phyloP scores from a whole-genome alignment of 2,888 invertebrate genomes.

The Pristionchus maxplancki region DNA sequence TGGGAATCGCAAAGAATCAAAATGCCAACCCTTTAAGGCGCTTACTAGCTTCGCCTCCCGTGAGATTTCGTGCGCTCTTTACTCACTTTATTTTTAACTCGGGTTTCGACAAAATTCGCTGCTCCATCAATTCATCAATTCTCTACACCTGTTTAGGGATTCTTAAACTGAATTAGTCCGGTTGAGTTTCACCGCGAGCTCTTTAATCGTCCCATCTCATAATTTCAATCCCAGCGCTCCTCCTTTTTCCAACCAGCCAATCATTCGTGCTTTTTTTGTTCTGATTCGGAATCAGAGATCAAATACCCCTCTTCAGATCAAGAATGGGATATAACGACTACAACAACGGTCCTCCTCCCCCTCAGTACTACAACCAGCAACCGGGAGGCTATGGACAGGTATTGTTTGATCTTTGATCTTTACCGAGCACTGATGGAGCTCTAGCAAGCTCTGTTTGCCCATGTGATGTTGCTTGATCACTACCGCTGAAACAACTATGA shows the following conservation, averaged over 20 bases:
- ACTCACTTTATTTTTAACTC: background rate
- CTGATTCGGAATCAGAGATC: background rate
- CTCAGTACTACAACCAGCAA: conserved; percentile 8
- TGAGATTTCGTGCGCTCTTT: too few relatives aligned
- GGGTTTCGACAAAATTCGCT: background rate
- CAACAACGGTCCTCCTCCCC: conserved; percentile 1
- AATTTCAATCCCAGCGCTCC: background rate
- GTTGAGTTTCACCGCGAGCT: background rate
- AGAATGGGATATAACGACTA: conserved; percentile 6
- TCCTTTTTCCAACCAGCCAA: background rate
- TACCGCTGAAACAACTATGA: too few relatives aligned
- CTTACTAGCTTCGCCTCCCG: too few relatives aligned
- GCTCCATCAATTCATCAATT: too few relatives aligned
- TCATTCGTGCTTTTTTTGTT: background rate
- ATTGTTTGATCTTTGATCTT: background rate
- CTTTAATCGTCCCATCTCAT: background rate
- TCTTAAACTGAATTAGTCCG: too few relatives aligned
- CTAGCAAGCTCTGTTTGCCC: background rate
- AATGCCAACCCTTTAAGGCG: too few relatives aligned
- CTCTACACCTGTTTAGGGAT: too few relatives aligned
- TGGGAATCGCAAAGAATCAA: too few relatives aligned
- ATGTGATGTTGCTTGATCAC: background rate
- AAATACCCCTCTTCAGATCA: background rate
- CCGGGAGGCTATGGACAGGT: conserved; percentile 12
- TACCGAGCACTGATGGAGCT: background rate